phyloP scores from a whole-genome alignment of 2,888 invertebrate species.

The Tenthredo notha region DNA sequence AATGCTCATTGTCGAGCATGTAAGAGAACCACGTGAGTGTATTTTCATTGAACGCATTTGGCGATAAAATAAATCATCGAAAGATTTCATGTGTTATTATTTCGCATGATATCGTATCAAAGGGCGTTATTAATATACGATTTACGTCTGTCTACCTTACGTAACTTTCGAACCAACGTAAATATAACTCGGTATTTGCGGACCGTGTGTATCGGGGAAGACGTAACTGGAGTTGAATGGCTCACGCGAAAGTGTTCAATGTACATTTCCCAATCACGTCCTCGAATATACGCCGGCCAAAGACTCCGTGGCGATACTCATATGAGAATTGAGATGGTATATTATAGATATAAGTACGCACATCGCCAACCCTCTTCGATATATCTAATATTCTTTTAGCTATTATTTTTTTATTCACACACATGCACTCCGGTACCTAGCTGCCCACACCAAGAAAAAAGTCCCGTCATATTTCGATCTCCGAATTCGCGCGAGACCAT shows the following conservation, averaged over 20 bases:
- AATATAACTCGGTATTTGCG: background rate
- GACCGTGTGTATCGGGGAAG: slow-evolving; percentile 27
- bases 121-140: background rate
- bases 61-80: no score
- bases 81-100: no score
- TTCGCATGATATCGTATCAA: no score
- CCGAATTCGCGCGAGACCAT: slow-evolving; percentile 20
- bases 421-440: background rate
- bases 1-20: background rate
- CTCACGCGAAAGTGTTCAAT: slow-evolving; percentile 53
- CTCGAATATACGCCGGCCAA: slow-evolving; percentile 6
- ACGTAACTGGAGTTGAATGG: slow-evolving; percentile 47
- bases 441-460: background rate
- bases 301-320: background rate
- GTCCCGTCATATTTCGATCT: background rate
- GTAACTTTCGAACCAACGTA: slow-evolving; percentile 24
- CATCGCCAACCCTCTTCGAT: background rate
- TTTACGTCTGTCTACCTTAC: slow-evolving; percentile 21
- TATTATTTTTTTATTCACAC: background rate
- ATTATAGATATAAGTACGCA: background rate
- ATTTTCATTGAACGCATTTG: no score
- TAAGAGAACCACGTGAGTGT: background rate
- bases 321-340: background rate
- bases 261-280: slow-evolving; percentile 54
- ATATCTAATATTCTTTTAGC: background rate